These are phyloP conservation scores for Orthosia gothica DNA, from an alignment of 2,888 invertebrate species.

Conservation along the genomic window DNA sequence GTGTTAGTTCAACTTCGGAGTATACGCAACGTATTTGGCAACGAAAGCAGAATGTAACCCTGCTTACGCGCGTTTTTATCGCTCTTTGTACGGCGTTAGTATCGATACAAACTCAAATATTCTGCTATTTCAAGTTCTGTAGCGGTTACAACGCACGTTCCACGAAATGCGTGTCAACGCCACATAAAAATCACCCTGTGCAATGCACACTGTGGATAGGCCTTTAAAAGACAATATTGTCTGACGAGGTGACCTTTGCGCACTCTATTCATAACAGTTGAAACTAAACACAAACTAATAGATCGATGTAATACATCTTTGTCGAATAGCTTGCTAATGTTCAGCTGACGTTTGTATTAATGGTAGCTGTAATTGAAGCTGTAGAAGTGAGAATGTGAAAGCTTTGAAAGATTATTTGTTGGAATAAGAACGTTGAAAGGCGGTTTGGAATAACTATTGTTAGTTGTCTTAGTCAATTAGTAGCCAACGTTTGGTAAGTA, in stretches of 20 bases:
- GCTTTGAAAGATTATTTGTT: constrained; percentile 23
- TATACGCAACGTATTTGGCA: background rate
- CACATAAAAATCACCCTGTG: too few relatives aligned
- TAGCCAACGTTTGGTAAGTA: background rate
- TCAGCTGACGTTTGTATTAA: constrained; percentile 51
- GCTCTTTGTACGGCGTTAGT: background rate
- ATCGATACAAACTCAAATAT: too few relatives aligned
- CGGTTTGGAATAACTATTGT: background rate
- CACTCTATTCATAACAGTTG: constrained; percentile 23
- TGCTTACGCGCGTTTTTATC: background rate
- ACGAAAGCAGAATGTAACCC: too few relatives aligned
- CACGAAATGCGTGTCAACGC: background rate
- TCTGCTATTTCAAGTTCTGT: background rate
- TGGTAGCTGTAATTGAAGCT: constrained; percentile 36
- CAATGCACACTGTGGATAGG: too few relatives aligned
- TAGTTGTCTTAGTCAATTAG: background rate
- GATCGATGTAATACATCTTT: constrained; percentile 60
- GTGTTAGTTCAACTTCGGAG: too few relatives aligned
- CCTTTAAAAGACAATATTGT: constrained; percentile 38
- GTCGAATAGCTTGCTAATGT: constrained; percentile 52
- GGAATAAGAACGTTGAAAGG: background rate
- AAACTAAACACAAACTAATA: constrained; percentile 51
- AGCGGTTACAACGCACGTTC: background rate
- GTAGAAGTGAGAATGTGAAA: constrained; percentile 16
- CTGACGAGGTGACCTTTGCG: constrained; percentile 41